Evolutionary conservation across 2,113 vertebrate genomes (phyloP), one percentile per base, ranked within the genome.

Genomic region (Mesoclemmys tuberculata): DNA sequence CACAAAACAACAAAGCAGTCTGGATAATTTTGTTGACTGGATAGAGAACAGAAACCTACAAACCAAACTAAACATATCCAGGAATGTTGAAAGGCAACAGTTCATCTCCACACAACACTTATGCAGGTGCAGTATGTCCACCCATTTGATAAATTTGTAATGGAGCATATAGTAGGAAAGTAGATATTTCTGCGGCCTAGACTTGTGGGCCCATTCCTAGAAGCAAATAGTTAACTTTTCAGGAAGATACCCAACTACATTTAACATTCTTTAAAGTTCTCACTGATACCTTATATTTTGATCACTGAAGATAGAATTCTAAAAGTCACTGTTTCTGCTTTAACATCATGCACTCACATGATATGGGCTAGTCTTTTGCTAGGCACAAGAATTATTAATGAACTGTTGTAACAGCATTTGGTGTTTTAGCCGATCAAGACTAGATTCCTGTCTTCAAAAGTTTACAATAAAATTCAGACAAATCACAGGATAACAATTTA

Each of bases 21-120:
- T 22, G 74, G 52, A 85, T 18, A 5, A 21, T 13, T 19, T 2
- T 58, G 41, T 88, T 6, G 2, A 48, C 49, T 1, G 11, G 24
- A 27, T 75, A 35, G 24, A 26, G 49, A 90, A 46, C 83, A 68
- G 71, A 46, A 88, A n/a, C 2, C 27, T 80, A 1, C 14, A 22
- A 1, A 0, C 24, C 51, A 8, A 68, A 27, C 3, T 46, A 51
- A 1, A 1, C 10, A 1, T 2, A 0, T 1, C 31, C 0, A 1
- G 41, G 1, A 49, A 24, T 0, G 31, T 10, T 6, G 44, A 48
- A 49, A 2, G 0, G 49, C 1, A 1, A 38, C 1, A 3, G 48
- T 22, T 38, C 2, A 87, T 1, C 90, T 55, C 80, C 38, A 19
- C 41, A 52, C 74, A 8, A 1, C 0, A 10, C n/a, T 0, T 51